Conservation (phyloP, 2,888 invertebrate genomes). For the Molanna angustata region DNA sequence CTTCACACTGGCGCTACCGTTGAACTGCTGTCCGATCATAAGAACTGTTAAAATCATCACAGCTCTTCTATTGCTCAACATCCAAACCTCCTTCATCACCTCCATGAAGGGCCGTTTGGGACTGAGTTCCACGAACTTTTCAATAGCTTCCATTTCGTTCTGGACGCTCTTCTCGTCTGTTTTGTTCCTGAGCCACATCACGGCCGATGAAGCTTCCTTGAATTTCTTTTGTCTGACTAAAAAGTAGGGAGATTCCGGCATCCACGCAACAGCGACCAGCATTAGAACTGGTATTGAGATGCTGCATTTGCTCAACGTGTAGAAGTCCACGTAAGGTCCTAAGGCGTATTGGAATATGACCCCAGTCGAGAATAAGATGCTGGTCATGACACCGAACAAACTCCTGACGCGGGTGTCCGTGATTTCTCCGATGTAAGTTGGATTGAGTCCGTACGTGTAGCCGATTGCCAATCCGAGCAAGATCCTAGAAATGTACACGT, state of each 20-base stretch:
- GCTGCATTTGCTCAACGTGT: constrained; percentile 6
- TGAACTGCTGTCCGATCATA: constrained; percentile 12
- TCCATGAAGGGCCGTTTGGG: constrained; percentile 35
- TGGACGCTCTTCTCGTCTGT: constrained; percentile 33
- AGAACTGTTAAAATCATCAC: constrained; percentile 4
- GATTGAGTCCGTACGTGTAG: constrained; percentile 12
- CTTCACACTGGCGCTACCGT: constrained; percentile 6
- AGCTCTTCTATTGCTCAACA: constrained; percentile 9
- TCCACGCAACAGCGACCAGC: constrained; percentile 27
- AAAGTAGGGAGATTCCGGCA: constrained; percentile 32
- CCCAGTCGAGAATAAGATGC: constrained; percentile 11
- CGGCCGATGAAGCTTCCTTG: constrained; percentile 34
- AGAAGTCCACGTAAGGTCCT: constrained; percentile 21
- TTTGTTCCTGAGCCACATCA: constrained; percentile 35
- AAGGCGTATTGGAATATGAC: constrained; percentile 18
- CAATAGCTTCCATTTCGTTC: constrained; percentile 36
- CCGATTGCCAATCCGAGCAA: constrained; percentile 13
- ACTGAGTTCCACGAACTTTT: constrained; percentile 37
- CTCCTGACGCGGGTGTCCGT: constrained; percentile 23
- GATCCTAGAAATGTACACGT: constrained; percentile 15
- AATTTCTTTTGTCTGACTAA: constrained; percentile 26
- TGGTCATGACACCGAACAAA: constrained; percentile 13
- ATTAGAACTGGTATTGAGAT: constrained; percentile 24
- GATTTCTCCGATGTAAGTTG: constrained; percentile 28
- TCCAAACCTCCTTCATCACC: constrained; percentile 18